Evolutionary conservation across 2,888 invertebrate species (phyloP), one percentile per base, ranked within the genome.

Genomic region (Caenorhabditis macrosperma): DNA sequence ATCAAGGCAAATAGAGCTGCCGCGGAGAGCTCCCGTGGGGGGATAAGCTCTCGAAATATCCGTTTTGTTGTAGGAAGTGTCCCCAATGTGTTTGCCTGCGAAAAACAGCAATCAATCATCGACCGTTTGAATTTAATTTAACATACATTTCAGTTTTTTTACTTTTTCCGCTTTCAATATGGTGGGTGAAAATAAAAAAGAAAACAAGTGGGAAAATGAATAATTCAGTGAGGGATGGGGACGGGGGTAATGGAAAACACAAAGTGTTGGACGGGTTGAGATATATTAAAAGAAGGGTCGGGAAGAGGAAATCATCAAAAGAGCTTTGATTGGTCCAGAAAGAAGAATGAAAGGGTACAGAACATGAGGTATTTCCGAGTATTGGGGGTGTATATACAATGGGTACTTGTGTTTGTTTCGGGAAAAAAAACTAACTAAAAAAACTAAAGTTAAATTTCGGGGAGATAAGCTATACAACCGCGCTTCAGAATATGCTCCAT

Each of bases 21-120:
- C 50, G 15, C 20, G 60, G 44, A 44, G 61, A 9, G 35, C 59
- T 68, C 15, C 38, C 12, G 28, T 28, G 38, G 20, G 52, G 52
- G 54, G 72, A 72, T 72, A 46, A 72, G 64, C 72, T 57, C 71
- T 72, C 24, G 50, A 71, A 71, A 61, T 61, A 69, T 69, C 69
- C 69, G 69, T 60, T 54, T 71, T 22, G n/a, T 54, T 26, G 17
- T n/a, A n/a, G n/a, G n/a, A n/a, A n/a, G n/a, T n/a, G 28, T 44
- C 33, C 9, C 22, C 33, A 54, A 57, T 68, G 57, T 69, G 50
- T 60, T 48, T 28, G 24, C 57, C 41, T 59, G 24, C 33, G 17
- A 33, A 52, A 61, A 60, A 60, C 41, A 22, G 9, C 35, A 55
- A 55, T 35, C 55, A 61, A 60, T 28, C 52, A 60, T 50, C 22